A percentile compares a stretch with the other conserved stretches of the same genome.
Conservation (phyloP, 2,797 vertebrate species). For the Centropyge bicolor region DNA sequence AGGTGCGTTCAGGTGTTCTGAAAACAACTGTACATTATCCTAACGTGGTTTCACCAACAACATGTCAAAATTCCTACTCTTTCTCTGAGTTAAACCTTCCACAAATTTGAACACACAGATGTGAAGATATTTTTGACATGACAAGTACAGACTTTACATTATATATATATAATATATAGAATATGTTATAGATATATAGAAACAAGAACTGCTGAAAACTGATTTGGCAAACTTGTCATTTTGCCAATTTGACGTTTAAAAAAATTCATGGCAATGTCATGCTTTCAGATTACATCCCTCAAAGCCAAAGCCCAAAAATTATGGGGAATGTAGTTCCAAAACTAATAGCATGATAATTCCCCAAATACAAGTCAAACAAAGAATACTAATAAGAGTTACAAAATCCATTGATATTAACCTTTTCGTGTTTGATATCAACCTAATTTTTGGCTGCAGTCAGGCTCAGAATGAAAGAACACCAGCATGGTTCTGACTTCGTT, state of each 20-base stretch:
- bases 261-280: background rate
- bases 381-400: background rate
- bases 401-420: background rate
- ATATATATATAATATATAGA: no score
- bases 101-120: background rate
- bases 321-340: background rate
- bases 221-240: background rate
- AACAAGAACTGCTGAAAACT: background rate
- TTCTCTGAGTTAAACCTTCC: background rate
- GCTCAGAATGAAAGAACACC: background rate
- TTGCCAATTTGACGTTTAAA: background rate
- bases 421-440: background rate
- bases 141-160: no score
- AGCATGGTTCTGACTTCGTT: background rate
- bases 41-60: background rate
- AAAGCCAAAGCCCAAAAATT: background rate
- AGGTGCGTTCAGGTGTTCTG: background rate
- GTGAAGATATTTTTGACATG: no score
- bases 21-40: background rate
- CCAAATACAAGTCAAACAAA: background rate
- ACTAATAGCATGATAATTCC: background rate
- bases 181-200: no score
- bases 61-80: background rate
- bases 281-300: background rate
- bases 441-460: background rate